These are phyloP conservation scores for Pachypeltis micranthus DNA, from an alignment of 1,140 invertebrate genomes.

Conservation along the genomic window DNA sequence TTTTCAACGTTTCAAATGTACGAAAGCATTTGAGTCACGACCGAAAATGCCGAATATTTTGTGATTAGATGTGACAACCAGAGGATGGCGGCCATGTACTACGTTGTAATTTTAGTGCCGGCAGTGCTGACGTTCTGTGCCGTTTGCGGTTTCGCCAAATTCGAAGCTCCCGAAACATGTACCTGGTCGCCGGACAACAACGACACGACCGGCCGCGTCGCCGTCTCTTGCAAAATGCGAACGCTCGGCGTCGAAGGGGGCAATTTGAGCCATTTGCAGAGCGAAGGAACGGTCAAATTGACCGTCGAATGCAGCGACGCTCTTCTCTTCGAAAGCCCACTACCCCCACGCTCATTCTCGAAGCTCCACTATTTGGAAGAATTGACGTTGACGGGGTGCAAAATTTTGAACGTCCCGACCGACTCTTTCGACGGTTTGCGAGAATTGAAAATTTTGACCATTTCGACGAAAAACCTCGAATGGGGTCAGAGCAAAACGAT, in stretches of 20 bases:
- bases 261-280: constrained; percentile 42
- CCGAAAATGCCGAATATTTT: neutral
- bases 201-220: constrained; percentile 40
- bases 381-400: constrained; percentile 62
- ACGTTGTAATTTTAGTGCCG: neutral
- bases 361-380: constrained; percentile 58
- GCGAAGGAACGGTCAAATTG: constrained; percentile 55
- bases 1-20: too few relatives aligned
- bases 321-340: constrained; percentile 63
- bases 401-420: constrained; percentile 59
- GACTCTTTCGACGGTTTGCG: constrained; percentile 63
- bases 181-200: constrained; percentile 46
- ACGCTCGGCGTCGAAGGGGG: constrained; percentile 51
- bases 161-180: constrained; percentile 32
- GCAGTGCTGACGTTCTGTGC: neutral
- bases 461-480: constrained; percentile 62
- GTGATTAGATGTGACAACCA: constrained; percentile 2
- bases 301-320: constrained; percentile 63
- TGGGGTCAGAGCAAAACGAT: constrained; percentile 60
- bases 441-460: constrained; percentile 56
- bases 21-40: too few relatives aligned
- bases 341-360: constrained; percentile 58
- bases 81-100: neutral
- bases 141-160: neutral
- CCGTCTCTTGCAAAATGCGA: constrained; percentile 53